Evolutionary conservation across 2,113 vertebrate genomes (phyloP).

Genomic region (Syrmaticus mikado): DNA sequence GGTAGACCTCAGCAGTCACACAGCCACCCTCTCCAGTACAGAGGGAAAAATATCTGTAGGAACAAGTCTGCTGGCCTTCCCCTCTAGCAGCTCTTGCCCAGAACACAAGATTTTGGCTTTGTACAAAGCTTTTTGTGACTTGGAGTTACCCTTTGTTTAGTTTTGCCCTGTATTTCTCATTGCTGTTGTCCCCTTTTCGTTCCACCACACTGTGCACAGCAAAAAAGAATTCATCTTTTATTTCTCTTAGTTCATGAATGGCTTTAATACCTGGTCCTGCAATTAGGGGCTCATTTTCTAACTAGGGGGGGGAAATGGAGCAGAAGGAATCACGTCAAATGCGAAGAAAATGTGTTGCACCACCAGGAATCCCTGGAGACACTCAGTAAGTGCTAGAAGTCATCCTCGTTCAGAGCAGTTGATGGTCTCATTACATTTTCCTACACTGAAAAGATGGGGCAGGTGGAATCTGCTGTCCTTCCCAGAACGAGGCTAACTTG

Average conservation of each 20-base stretch:
- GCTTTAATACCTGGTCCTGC: neutral
- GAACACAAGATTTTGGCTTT: neutral
- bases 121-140: neutral
- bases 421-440: neutral
- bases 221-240: neutral
- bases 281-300: neutral
- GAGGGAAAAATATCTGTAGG: neutral
- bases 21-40: neutral
- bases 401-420: neutral
- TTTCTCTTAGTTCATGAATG: neutral
- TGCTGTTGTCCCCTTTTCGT: neutral
- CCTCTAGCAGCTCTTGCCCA: neutral
- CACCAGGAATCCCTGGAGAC: neutral
- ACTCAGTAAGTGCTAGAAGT: neutral
- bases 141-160: neutral
- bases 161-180: neutral
- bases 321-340: neutral
- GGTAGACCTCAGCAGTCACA: neutral
- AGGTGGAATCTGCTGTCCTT: neutral
- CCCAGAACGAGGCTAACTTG: slow-evolving; percentile 1
- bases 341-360: neutral
- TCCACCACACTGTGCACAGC: neutral
- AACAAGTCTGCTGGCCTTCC: neutral
- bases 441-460: neutral
- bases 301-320: neutral